Conservation (phyloP, 2,113 vertebrate species). For the Leptobrachium ailaonicum region DNA sequence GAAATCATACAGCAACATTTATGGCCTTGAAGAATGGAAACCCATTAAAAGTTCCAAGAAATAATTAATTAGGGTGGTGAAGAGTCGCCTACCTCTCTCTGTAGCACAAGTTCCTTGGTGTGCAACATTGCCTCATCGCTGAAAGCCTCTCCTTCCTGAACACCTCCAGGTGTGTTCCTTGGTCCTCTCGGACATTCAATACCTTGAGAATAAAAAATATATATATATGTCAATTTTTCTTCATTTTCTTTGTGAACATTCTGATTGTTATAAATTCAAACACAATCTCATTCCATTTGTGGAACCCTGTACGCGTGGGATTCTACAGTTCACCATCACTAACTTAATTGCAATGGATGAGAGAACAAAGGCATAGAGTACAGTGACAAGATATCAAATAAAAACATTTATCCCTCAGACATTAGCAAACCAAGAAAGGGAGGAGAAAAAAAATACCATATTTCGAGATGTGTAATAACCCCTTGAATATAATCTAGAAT, state of each 20-base stretch:
- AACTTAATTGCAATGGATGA: no score
- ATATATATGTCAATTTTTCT: no score
- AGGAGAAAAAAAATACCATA: background rate
- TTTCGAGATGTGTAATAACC: background rate
- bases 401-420: no score
- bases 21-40: background rate
- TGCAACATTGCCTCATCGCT: conserved; percentile 90
- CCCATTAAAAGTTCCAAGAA: no score
- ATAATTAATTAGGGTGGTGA: background rate
- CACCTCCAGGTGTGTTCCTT: conserved; percentile 79
- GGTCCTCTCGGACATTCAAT: conserved; percentile 94
- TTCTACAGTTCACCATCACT: no score
- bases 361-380: no score
- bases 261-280: no score
- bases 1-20: no score
- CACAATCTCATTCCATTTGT: no score
- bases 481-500: background rate
- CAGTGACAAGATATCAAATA: no score
- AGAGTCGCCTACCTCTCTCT: conserved; percentile 85
- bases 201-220: conserved; percentile 66
- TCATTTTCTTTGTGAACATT: no score
- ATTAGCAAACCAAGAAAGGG: background rate
- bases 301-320: no score
- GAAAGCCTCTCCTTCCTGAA: conserved; percentile 91
- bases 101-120: conserved; percentile 95